phyloP scores from a whole-genome alignment of 1,140 invertebrate genomes.

The Rhyacophila brunnea region DNA sequence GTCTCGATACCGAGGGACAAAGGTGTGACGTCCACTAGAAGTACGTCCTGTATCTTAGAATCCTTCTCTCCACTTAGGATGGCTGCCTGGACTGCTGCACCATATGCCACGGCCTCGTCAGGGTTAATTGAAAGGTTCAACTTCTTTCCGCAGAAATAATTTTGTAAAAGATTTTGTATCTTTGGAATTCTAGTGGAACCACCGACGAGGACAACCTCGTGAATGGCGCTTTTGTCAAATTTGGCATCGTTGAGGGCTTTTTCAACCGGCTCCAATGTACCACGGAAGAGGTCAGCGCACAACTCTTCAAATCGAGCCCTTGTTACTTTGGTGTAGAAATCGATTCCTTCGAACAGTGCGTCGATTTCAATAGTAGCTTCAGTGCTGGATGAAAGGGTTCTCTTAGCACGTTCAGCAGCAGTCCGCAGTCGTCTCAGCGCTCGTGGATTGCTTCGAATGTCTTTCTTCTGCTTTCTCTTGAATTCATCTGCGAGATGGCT shows the following conservation, averaged over 20 bases:
- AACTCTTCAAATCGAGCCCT: constrained; percentile 56
- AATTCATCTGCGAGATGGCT: constrained; percentile 50
- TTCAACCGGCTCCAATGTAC: constrained; percentile 62
- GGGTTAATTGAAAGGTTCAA: constrained; percentile 46
- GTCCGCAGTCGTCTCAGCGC: constrained; percentile 60
- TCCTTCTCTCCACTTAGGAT: constrained; percentile 41
- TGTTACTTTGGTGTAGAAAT: constrained; percentile 50
- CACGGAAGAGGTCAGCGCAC: constrained; percentile 61
- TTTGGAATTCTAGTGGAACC: constrained; percentile 74
- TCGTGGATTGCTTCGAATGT: constrained; percentile 46
- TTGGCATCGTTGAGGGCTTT: constrained; percentile 72
- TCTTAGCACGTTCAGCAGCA: constrained; percentile 52
- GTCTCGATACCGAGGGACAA: constrained; percentile 73
- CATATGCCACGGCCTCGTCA: constrained; percentile 61
- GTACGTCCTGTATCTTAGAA: constrained; percentile 62
- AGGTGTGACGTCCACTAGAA: constrained; percentile 72
- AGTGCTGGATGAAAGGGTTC: constrained; percentile 47
- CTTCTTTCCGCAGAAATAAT: constrained; percentile 50
- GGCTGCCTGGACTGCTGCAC: constrained; percentile 58
- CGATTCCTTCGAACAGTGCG: constrained; percentile 42
- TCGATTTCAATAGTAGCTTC: constrained; percentile 52
- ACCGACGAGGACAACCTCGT: constrained; percentile 79
- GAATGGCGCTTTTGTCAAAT: constrained; percentile 64
- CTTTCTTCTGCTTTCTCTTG: constrained; percentile 44
- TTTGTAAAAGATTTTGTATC: constrained; percentile 59